phyloP scores from a whole-genome alignment of 2,797 vertebrate species.

The Sebastes taczanowskii region DNA sequence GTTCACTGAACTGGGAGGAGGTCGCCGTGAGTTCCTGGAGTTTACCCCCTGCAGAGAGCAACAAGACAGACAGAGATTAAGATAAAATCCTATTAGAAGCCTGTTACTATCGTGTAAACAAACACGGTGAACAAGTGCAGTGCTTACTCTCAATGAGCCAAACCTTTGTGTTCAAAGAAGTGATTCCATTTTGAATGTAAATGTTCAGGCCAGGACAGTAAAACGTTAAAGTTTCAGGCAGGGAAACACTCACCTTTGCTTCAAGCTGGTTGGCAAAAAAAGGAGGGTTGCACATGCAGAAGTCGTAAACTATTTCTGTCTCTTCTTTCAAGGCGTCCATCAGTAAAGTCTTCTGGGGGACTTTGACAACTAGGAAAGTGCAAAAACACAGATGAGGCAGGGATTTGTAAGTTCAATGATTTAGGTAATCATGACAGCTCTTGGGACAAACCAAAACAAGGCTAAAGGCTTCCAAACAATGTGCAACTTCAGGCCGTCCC shows the following conservation, averaged over 20 bases:
- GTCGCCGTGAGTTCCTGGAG: conserved; percentile 93
- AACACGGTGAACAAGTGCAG: conserved; percentile 2
- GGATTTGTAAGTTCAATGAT: neutral
- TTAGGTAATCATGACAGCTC: neutral
- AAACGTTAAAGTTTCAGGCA: neutral
- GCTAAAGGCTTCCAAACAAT: neutral
- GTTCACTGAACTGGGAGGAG: conserved; percentile 97
- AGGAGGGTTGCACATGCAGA: conserved; percentile 99
- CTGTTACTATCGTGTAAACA: conserved; percentile 49
- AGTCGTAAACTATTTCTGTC: conserved; percentile 94
- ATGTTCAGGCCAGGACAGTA: neutral
- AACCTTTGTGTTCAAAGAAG: neutral
- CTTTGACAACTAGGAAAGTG: conserved; percentile 91
- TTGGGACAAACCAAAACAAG: neutral
- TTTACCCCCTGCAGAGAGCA: conserved; percentile 89
- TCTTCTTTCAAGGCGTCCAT: conserved; percentile 99
- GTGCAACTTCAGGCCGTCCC: neutral
- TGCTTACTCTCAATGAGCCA: neutral
- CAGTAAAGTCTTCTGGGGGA: conserved; percentile 97
- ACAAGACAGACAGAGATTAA: conserved; percentile 67
- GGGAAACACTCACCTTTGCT: conserved; percentile 86
- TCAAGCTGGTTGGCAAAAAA: conserved; percentile 98
- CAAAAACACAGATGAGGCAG: neutral
- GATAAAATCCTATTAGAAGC: conserved; percentile 64
- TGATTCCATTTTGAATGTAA: too few relatives aligned